Evolutionary conservation across 2,797 vertebrate species (phyloP).

Genomic region (Diplodus puntazzo): DNA sequence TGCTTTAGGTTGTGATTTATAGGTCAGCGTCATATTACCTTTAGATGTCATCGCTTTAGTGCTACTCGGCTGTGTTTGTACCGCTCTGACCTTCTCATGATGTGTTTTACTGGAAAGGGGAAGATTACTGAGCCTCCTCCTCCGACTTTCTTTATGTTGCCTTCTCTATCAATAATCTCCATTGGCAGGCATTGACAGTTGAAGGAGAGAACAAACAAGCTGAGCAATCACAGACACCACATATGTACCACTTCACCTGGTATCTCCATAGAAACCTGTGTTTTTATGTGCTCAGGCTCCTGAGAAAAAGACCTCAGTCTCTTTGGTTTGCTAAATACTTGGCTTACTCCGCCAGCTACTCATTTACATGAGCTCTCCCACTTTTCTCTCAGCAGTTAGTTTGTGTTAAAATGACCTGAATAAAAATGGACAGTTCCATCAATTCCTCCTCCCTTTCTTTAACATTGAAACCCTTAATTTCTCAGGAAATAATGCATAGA

Average conservation of each 20-base stretch:
- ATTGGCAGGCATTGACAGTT: not conserved
- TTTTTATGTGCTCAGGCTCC: not conserved
- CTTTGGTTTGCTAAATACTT: not conserved
- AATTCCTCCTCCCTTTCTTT: too few relatives aligned
- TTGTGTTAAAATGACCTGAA: not conserved
- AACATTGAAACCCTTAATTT: too few relatives aligned
- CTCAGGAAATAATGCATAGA: too few relatives aligned
- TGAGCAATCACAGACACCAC: not conserved
- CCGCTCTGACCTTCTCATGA: too few relatives aligned
- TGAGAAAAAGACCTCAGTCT: not conserved
- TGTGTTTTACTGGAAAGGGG: not conserved
- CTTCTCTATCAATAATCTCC: conserved; percentile 1
- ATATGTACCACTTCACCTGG: not conserved
- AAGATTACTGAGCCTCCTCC: not conserved
- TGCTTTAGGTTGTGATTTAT: conserved; percentile 13
- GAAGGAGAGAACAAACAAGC: not conserved
- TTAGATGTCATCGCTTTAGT: not conserved
- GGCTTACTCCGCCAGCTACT: not conserved
- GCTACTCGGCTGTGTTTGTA: not conserved
- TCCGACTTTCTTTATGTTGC: conserved; percentile 3
- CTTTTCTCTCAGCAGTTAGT: not conserved
- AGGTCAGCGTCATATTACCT: conserved; percentile 5
- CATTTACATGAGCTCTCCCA: not conserved
- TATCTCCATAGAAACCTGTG: not conserved
- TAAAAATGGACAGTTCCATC: too few relatives aligned